Base-by-base conservation (phyloP, 1,140 invertebrate genomes). In the Alviniconcha marisindica region DNA sequence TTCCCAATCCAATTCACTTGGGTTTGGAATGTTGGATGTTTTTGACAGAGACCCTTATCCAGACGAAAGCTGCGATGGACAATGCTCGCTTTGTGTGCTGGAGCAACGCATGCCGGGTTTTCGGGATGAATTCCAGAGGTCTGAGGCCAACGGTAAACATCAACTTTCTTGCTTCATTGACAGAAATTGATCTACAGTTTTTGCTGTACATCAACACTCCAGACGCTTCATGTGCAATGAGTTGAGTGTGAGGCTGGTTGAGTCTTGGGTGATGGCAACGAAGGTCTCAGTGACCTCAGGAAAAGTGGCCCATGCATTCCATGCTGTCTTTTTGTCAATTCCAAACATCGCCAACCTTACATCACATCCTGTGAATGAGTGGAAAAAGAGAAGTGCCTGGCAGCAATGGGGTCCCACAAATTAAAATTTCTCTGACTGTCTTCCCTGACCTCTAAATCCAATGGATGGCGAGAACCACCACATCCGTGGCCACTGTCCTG, bases 221-320 rank as follows among this genome's bases (percentile, higher is more conserved):
- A 44, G 5, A 44, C 31, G 2, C 71, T 74, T 15, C 36, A 74
- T 74, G n/a, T 36, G 33, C n/a, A 38, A n/a, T n/a, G n/a, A n/a
- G n/a, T n/a, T n/a, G 24, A 54, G n/a, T 21, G 38, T 78, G 51
- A 54, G 38, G 10, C 42, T 78, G 51, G 14, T 38, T 38, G 10
- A 42, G 42, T 54, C 77, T 24, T 63, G 48, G 18, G 40, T 78
- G 42, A 78, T 44, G 42, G 42, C 77, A 31, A 78, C 51, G 31
- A 78, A 78, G 51, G 77, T 78, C n/a, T 78, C 77, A 2, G 51
- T 56, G 0, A 78, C 48, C 38, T 51, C 77, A 24, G 77, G 77
- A 38, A 78, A 78, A 54, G 40, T 51, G 31, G 77, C 77, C 77
- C 77, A 78, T 15, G 77, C 77, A 54, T 78, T 78, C 77, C 77